These are phyloP conservation scores for Muntiacus reevesi DNA, from an alignment of 2,113 vertebrate genomes.

Conservation along the genomic window DNA sequence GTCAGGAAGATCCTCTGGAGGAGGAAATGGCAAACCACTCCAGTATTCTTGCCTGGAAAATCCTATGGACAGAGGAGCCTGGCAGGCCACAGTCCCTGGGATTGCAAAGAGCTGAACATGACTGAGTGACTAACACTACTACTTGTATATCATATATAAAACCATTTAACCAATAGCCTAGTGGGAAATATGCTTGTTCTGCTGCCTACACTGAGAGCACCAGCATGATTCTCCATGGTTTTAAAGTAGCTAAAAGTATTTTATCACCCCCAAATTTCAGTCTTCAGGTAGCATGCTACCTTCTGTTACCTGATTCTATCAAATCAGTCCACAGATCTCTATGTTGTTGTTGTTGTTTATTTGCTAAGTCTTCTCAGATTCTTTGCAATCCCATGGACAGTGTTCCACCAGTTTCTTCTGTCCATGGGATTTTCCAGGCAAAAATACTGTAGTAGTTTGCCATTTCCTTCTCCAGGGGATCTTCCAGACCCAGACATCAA, in stretches of 20 bases:
- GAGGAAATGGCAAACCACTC: neutral
- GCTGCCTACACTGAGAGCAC: neutral
- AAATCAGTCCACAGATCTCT: neutral
- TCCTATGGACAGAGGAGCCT: neutral
- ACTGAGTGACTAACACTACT: neutral
- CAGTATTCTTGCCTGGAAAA: neutral
- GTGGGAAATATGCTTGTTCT: neutral
- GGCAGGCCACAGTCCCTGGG: neutral
- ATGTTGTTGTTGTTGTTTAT: neutral
- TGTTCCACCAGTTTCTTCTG: neutral
- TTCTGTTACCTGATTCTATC: neutral
- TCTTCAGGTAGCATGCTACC: neutral
- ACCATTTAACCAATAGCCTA: neutral
- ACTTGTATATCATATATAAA: neutral
- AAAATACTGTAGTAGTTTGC: neutral
- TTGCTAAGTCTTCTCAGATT: neutral
- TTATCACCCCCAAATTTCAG: neutral
- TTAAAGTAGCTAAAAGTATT: neutral
- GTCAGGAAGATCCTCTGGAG: neutral
- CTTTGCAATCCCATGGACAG: neutral
- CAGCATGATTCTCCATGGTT: neutral
- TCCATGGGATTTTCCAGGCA: neutral
- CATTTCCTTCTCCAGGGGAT: neutral
- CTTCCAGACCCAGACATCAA: neutral
- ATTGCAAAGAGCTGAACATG: neutral